Evolutionary conservation across 2,113 vertebrate genomes (phyloP).

Genomic region (Tautogolabrus adspersus): DNA sequence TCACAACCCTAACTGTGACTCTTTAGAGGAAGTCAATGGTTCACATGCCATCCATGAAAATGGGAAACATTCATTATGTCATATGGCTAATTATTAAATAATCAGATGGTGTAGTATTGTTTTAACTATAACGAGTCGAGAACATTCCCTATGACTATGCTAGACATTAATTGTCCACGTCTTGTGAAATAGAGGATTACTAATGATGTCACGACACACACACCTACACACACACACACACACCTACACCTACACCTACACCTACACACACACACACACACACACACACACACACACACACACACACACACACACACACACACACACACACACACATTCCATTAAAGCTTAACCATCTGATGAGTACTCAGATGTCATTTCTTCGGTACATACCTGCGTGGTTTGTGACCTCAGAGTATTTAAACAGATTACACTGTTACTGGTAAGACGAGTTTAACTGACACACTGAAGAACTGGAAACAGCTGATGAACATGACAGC

Average conservation of each 20-base stretch:
- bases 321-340: not conserved
- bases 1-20: not conserved
- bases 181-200: not conserved
- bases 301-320: no score
- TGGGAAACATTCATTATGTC: not conserved
- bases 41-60: not conserved
- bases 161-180: not conserved
- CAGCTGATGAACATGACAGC: not conserved
- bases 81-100: not conserved
- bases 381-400: not conserved
- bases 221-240: not conserved
- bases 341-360: not conserved
- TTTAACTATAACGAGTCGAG: not conserved
- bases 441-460: conserved; percentile 31
- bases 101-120: not conserved
- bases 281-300: not conserved
- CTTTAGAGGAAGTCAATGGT: not conserved
- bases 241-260: not conserved
- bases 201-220: not conserved
- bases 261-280: not conserved
- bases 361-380: not conserved
- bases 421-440: conserved; percentile 16
- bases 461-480: not conserved
- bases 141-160: not conserved
- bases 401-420: not conserved